Base-by-base conservation (phyloP, 2,888 invertebrate genomes). In the Drosophila stalkeri region DNA sequence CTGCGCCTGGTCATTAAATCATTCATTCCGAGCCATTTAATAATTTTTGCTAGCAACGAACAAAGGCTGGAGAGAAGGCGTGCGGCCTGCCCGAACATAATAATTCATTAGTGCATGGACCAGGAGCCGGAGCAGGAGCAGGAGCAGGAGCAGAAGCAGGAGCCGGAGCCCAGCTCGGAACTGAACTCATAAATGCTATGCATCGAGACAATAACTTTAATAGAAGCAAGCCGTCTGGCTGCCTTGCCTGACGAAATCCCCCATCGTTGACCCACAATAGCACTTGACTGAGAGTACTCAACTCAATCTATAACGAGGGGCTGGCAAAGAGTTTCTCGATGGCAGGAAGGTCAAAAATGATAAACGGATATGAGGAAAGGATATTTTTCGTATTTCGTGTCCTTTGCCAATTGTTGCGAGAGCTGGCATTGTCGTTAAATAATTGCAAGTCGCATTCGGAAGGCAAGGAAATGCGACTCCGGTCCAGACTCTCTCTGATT, bases 1-100 rank as follows among this genome's bases (percentile, higher is more conserved):
- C 66, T 73, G 54, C 49, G 39, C 81, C 60, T 57, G 75, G 90
- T 90, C 90, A 91, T 90, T 90, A 91, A 90, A 90, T 90, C 91
- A 90, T 91, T 90, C 89, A 91, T 90, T 90, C 90, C 91, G 77
- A 77, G 75, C 81, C 90, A 90, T 90, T 90, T 86, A 86, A 91
- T 89, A 90, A 90, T 90, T 88, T 86, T 75, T 55, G 77, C 81
- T 63, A 79, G 72, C 72, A 49, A 37, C 31, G 59, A 41, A 64
- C 64, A 65, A 60, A 46, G 59, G 20, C 41, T n/a, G 8, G 20
- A 20, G 20, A 20, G 62, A 46, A 64, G 75, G 89, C 86, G 61
- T 75, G 78, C 63, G 72, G 51, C 33, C 51, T 33, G 44, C 60
- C 16, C 18, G 63, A 62, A 44, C 81, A 81, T 81, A 81, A 88